Conservation (phyloP, 2,888 invertebrate species). For the Eupithecia insigniata region DNA sequence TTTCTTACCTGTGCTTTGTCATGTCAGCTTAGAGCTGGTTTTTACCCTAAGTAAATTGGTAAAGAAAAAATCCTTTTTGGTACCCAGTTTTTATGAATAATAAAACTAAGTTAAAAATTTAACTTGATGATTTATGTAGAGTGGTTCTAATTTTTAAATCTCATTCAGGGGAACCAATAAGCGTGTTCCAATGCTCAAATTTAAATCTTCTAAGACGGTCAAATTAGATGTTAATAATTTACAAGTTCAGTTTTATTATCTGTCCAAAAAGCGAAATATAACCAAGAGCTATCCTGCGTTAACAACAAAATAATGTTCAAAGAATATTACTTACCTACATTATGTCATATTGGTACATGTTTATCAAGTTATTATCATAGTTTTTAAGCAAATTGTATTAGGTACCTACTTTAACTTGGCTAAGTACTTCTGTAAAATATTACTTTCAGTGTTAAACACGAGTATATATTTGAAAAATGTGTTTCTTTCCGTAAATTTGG, state of each 20-base stretch:
- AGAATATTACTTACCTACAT: background rate
- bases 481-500: background rate
- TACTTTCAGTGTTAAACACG: conserved; percentile 7
- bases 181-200: background rate
- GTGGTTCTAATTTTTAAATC: background rate
- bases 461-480: background rate
- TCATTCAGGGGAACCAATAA: too few relatives aligned
- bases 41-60: too few relatives aligned
- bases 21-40: too few relatives aligned
- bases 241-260: background rate
- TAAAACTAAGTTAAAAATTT: background rate
- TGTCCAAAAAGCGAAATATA: background rate
- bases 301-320: background rate
- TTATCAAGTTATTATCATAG: background rate
- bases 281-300: background rate
- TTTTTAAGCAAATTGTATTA: background rate
- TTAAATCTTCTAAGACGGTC: background rate
- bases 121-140: background rate
- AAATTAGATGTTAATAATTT: too few relatives aligned
- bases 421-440: conserved; percentile 5
- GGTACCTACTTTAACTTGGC: background rate
- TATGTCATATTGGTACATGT: background rate
- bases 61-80: background rate
- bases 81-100: background rate
- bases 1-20: too few relatives aligned